A percentile compares a stretch with the other conserved stretches of the same genome.
Evolutionary conservation across 2,113 vertebrate species (phyloP).

Genomic region (Cebus imitator): DNA sequence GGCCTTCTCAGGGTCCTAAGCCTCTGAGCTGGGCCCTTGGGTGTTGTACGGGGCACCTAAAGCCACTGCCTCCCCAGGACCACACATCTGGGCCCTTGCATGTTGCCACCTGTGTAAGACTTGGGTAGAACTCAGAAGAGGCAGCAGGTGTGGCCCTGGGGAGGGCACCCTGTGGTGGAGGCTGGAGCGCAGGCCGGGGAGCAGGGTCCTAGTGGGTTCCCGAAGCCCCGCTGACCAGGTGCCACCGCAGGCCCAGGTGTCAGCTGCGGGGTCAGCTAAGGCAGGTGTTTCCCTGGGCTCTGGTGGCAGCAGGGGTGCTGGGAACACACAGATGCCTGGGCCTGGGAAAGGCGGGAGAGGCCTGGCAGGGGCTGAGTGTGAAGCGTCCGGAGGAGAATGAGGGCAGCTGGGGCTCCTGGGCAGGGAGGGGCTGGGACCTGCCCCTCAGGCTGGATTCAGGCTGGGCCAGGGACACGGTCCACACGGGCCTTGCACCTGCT

Average conservation of each 20-base stretch:
- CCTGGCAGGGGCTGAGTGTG: neutral
- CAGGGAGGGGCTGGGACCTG: neutral
- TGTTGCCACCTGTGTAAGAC: neutral
- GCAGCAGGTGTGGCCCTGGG: neutral
- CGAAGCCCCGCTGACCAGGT: neutral
- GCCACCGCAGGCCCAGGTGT: too few relatives aligned
- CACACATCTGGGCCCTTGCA: too few relatives aligned
- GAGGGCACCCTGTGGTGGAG: neutral
- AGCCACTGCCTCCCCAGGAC: too few relatives aligned
- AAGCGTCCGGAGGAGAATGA: neutral
- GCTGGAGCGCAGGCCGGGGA: accelerated
- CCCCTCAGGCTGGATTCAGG: neutral
- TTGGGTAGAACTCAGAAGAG: neutral
- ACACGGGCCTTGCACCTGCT: neutral
- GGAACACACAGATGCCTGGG: neutral
- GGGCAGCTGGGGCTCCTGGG: neutral
- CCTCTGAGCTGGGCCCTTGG: neutral
- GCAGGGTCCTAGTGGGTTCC: neutral
- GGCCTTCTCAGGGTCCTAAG: neutral
- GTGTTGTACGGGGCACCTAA: too few relatives aligned
- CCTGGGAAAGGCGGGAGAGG: neutral
- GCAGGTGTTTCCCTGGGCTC: neutral
- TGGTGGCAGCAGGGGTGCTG: too few relatives aligned
- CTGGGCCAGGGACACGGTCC: neutral
- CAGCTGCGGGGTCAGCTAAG: neutral